phyloP scores from a whole-genome alignment of 1,140 invertebrate genomes.

The Conopomorpha cramerella region DNA sequence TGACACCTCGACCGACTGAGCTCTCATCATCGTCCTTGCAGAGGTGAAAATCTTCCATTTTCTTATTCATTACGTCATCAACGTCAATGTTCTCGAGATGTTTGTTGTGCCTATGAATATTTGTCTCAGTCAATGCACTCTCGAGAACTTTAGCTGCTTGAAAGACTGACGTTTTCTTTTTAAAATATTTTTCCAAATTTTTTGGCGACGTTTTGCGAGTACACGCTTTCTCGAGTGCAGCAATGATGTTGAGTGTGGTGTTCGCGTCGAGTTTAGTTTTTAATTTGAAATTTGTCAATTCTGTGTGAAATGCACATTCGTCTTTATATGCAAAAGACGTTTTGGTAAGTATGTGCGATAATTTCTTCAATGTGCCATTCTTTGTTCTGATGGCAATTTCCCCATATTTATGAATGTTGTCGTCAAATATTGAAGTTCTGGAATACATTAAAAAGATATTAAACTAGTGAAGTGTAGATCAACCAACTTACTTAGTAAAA shows the following conservation, averaged over 20 bases:
- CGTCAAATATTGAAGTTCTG: conserved; percentile 37
- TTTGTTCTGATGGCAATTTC: conserved; percentile 19
- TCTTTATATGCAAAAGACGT: conserved; percentile 18
- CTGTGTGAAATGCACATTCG: conserved; percentile 16
- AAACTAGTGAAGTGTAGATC: neutral
- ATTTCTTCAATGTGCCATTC: conserved; percentile 12
- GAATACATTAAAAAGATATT: neutral
- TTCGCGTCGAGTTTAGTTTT: conserved; percentile 15
- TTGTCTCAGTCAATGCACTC: conserved; percentile 12
- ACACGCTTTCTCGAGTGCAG: conserved; percentile 15
- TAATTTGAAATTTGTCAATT: conserved; percentile 15
- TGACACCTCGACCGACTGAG: conserved; percentile 13
- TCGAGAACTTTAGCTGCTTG: conserved; percentile 14
- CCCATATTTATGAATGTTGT: conserved; percentile 44
- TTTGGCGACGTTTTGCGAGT: conserved; percentile 7
- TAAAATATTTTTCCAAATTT: conserved; percentile 13
- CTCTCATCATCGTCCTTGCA: conserved; percentile 33
- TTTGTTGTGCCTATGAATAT: conserved; percentile 13
- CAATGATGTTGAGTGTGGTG: conserved; percentile 15
- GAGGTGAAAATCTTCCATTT: conserved; percentile 21
- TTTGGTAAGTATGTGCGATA: conserved; percentile 17
- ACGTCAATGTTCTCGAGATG: conserved; percentile 1
- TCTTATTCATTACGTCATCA: conserved; percentile 13
- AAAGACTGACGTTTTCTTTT: conserved; percentile 18
- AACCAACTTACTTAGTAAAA: neutral